Conservation (phyloP, 1,140 invertebrate genomes). For the Calosoma granatense region DNA sequence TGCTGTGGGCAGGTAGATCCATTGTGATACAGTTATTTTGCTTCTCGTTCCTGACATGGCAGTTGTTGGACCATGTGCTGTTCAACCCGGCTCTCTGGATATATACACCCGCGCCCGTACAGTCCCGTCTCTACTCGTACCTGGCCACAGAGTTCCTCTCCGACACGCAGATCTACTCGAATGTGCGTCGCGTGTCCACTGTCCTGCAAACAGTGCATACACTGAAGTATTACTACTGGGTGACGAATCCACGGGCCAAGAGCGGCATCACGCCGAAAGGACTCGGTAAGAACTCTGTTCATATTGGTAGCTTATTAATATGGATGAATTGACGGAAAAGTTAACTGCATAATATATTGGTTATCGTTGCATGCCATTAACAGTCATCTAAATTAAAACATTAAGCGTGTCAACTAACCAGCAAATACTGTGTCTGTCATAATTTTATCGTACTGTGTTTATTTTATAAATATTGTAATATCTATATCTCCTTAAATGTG, state of each 20-base stretch:
- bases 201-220: slow-evolving; percentile 97
- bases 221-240: slow-evolving; percentile 98
- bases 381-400: too few relatives aligned
- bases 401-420: too few relatives aligned
- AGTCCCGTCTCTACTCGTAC: slow-evolving; percentile 93
- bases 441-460: too few relatives aligned
- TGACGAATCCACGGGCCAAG: slow-evolving; percentile 87
- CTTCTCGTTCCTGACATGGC: slow-evolving; percentile 71
- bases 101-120: slow-evolving; percentile 91
- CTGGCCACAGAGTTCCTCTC: slow-evolving; percentile 95
- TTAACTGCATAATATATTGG: slow-evolving; percentile 2
- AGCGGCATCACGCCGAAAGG: slow-evolving; percentile 93
- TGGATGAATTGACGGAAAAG: too few relatives aligned
- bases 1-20: slow-evolving; percentile 46
- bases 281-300: slow-evolving; percentile 80
- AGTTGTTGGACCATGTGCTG: slow-evolving; percentile 95
- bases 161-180: slow-evolving; percentile 95
- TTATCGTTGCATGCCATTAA: neutral
- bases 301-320: slow-evolving; percentile 14
- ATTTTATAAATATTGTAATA: too few relatives aligned
- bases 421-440: too few relatives aligned
- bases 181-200: slow-evolving; percentile 91
- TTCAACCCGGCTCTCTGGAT: slow-evolving; percentile 99
- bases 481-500: too few relatives aligned
- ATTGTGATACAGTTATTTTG: slow-evolving; percentile 62